Conservation (phyloP, 2,113 vertebrate species). For the Buteo buteo region DNA sequence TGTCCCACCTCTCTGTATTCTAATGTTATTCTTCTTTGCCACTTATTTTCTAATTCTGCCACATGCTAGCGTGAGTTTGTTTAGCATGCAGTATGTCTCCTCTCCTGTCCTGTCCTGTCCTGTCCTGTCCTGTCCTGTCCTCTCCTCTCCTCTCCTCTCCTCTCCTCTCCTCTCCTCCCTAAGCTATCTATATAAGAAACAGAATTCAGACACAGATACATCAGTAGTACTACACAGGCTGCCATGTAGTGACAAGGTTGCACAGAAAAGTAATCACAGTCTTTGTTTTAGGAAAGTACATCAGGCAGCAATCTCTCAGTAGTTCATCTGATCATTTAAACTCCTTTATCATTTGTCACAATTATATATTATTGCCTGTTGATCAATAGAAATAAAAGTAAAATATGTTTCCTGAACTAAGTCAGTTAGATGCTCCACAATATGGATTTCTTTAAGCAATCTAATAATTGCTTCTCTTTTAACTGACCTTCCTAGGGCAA, state of each 20-base stretch:
- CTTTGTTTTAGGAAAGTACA: neutral
- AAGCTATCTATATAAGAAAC: neutral
- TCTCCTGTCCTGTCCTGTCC: too few species aligned
- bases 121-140: neutral
- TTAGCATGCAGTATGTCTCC: neutral
- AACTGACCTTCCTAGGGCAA: neutral
- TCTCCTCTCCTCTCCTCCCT: neutral
- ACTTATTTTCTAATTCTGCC: neutral
- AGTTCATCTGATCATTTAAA: neutral
- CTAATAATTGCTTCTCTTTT: neutral
- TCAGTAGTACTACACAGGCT: neutral
- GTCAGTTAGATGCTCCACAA: neutral
- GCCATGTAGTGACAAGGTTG: neutral
- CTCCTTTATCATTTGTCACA: neutral
- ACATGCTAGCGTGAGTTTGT: neutral
- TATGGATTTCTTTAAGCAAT: constrained; percentile 7
- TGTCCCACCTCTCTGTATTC: neutral
- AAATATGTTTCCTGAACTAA: neutral
- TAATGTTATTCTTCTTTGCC: neutral
- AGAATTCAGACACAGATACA: neutral
- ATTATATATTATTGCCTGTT: neutral
- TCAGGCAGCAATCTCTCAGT: neutral
- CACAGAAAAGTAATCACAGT: neutral
- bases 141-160: neutral
- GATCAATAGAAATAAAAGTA: constrained; percentile 13